Evolutionary conservation across 53 echinoderm and acorn worm genomes (phyloP), one percentile per base, ranked within the genome.

Genomic region (Paelopatides confundens): DNA sequence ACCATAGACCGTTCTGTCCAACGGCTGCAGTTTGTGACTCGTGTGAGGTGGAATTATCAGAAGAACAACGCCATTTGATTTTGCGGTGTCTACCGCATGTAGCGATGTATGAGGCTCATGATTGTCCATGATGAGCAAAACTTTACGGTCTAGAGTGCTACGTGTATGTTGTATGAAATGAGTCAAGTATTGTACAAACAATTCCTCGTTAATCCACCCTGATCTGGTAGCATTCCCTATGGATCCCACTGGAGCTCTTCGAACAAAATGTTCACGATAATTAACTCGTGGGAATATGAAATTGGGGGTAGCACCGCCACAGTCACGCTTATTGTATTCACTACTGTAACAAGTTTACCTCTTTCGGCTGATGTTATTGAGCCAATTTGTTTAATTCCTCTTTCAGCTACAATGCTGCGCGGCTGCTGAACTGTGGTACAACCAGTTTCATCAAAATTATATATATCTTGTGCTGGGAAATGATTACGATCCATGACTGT

Each of bases 271-370:
- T 26, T 92, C 76, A 30, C 38, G 65, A 70, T 85, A 92, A 66
- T 85, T 74, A 9, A 76, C 85, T 36, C 85, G 28, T 33, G 93
- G 93, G 71, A 89, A 92, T 2, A 89, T 69, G 53, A 92, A 65
- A 92, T 37, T 1, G 89, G 92, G 32, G 88, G 93, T 11, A 92
- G 35, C 9, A 52, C 63, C 18, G 27, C 4, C 13, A 86, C 89
- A 92, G 50, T 12, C 15, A 89, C 86, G 63, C 86, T 81, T 29
- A 85, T 82, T 18, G 65, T 32, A 31, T 86, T 71, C 26, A 86
- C 86, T 39, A 81, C 85, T 29, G 89, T 89, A 8, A 92, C 86
- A 35, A 92, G 86, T 64, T 62, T 46, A 29, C 91, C 91, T 62
- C 87, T 69, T 87, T 87, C 78, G 21, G 78, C 77, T 15, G 90